phyloP scores from a whole-genome alignment of 1,140 invertebrate species.

The Venustaconcha ellipsiformis region DNA sequence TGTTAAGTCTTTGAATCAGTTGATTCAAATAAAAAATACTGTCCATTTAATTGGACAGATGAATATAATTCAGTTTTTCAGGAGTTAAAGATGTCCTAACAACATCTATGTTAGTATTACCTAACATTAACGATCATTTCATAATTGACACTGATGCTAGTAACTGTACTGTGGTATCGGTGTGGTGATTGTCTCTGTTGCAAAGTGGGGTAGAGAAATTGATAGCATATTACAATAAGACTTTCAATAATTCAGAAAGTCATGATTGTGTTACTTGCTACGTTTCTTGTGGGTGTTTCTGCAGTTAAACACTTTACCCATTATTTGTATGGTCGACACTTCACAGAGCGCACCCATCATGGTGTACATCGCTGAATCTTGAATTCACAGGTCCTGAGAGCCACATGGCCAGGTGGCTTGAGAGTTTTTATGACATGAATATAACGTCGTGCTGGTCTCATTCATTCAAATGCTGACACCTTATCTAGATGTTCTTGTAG shows the following conservation, averaged over 20 bases:
- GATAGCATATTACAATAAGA: constrained; percentile 29
- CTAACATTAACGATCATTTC: constrained; percentile 34
- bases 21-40: too few species aligned
- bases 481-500: constrained; percentile 2
- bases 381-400: constrained; percentile 16
- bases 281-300: constrained; percentile 29
- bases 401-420: constrained; percentile 13
- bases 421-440: too few species aligned
- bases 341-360: constrained; percentile 29
- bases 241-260: constrained; percentile 18
- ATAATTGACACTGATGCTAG: constrained; percentile 69
- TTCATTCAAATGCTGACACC: background rate
- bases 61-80: too few species aligned
- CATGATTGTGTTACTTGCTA: constrained; percentile 34
- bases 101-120: background rate
- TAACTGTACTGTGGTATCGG: constrained; percentile 57
- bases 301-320: constrained; percentile 28
- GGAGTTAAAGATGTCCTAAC: too few species aligned
- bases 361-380: constrained; percentile 27
- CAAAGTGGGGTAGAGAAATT: constrained; percentile 43
- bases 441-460: too few species aligned
- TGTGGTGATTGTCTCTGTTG: constrained; percentile 66
- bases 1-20: too few species aligned
- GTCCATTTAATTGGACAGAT: too few species aligned
- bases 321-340: constrained; percentile 34